phyloP scores from a whole-genome alignment of 2,113 vertebrate genomes.

The Taxidea taxus region DNA sequence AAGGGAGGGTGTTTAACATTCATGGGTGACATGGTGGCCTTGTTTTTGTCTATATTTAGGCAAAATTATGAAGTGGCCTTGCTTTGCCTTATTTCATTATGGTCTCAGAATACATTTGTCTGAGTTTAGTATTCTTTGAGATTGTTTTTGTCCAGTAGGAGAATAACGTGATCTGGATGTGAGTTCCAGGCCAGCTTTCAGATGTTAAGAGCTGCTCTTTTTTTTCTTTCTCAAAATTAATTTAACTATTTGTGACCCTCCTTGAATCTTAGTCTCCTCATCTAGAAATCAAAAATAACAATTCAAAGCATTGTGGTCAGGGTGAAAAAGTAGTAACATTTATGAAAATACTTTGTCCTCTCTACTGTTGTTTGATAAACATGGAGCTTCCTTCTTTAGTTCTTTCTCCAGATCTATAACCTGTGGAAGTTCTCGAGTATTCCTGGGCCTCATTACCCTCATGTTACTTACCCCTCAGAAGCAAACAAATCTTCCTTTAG shows the following conservation, averaged over 20 bases:
- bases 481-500: background rate
- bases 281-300: conserved; percentile 40
- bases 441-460: background rate
- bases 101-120: background rate
- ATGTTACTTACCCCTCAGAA: background rate
- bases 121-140: background rate
- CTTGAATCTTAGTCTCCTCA: background rate
- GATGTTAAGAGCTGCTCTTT: background rate
- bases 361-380: background rate
- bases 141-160: background rate
- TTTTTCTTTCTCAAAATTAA: conserved; percentile 10
- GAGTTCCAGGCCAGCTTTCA: background rate
- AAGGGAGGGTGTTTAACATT: background rate
- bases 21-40: background rate
- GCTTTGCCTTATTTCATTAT: background rate
- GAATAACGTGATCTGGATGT: background rate
- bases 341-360: background rate
- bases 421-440: background rate
- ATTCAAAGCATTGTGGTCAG: background rate
- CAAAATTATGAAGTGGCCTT: background rate
- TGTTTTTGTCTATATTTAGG: background rate
- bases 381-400: background rate
- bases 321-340: background rate
- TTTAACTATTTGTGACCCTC: background rate
- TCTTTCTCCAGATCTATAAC: background rate